Evolutionary conservation across 1,140 invertebrate genomes (phyloP).

Genomic region (Gryllus bimaculatus): DNA sequence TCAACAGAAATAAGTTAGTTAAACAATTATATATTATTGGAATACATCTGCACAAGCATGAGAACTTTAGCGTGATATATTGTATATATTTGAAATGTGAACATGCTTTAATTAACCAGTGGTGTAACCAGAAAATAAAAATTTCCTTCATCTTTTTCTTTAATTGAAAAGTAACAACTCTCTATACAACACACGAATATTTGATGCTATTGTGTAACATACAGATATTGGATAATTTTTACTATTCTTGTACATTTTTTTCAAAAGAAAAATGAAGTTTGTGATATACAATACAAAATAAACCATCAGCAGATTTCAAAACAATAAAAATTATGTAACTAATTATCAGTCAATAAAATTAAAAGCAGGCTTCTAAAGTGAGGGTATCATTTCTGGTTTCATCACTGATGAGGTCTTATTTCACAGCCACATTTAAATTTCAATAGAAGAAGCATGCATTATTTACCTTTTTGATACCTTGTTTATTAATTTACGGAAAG

Average conservation of each 20-base stretch:
- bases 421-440: neutral
- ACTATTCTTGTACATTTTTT: neutral
- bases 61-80: neutral
- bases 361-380: too few species aligned
- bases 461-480: constrained; percentile 34
- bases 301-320: too few species aligned
- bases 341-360: too few species aligned
- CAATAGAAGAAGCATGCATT: neutral
- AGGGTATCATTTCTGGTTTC: neutral
- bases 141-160: neutral
- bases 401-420: neutral
- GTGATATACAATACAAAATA: too few species aligned
- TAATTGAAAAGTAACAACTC: neutral
- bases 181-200: neutral
- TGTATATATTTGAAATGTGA: neutral
- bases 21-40: too few species aligned
- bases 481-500: constrained; percentile 42
- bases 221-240: neutral
- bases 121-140: neutral
- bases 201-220: neutral
- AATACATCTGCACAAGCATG: neutral
- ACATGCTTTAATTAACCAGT: neutral
- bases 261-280: neutral
- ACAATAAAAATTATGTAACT: too few species aligned
- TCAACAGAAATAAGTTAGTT: too few species aligned